phyloP scores from a whole-genome alignment of 2,797 vertebrate species.

The Megalops cyprinoides region DNA sequence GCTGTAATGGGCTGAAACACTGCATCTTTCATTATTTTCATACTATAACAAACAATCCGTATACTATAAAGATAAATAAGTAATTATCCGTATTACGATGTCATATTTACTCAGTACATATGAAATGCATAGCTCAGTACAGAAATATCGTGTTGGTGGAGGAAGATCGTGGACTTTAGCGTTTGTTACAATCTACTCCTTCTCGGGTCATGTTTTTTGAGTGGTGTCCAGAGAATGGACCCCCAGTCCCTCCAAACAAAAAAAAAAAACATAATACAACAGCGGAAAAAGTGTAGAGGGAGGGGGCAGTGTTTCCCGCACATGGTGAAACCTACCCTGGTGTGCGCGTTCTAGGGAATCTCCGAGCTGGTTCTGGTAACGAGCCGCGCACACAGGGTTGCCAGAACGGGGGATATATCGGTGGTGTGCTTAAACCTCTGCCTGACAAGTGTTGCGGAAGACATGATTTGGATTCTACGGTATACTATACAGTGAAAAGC shows the following conservation, averaged over 20 bases:
- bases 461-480: too few relatives aligned
- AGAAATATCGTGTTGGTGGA: conserved; percentile 6
- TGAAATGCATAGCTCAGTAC: too few relatives aligned
- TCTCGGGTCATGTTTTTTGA: conserved; percentile 11
- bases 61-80: too few relatives aligned
- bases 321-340: background rate
- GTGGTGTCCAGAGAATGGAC: background rate
- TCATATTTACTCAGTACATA: too few relatives aligned
- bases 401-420: background rate
- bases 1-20: too few relatives aligned
- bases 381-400: conserved; percentile 23
- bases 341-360: conserved; percentile 32
- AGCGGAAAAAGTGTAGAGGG: conserved; percentile 13
- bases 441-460: too few relatives aligned
- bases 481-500: too few relatives aligned
- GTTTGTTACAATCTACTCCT: too few relatives aligned
- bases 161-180: background rate
- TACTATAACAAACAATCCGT: too few relatives aligned
- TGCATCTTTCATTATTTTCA: too few relatives aligned
- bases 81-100: too few relatives aligned
- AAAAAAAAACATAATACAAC: conserved; percentile 17
- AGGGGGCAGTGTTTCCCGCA: conserved; percentile 52
- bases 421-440: too few relatives aligned
- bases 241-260: background rate
- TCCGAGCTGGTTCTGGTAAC: background rate